These are phyloP conservation scores for Anhinga rufa DNA, from an alignment of 2,113 vertebrate species.

Conservation along the genomic window DNA sequence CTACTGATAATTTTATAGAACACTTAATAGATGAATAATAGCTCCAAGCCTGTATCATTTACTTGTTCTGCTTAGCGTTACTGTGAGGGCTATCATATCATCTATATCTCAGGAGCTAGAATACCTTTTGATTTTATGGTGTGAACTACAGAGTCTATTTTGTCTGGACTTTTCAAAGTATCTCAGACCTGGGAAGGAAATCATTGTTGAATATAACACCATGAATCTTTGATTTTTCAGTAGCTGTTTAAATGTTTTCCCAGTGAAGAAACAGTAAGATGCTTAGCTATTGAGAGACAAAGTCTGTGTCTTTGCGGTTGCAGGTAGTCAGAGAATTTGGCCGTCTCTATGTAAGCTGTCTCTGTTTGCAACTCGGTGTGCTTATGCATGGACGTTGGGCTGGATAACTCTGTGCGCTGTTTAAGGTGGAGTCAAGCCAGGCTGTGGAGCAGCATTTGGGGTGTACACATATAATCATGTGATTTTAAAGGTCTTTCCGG, in stretches of 20 bases:
- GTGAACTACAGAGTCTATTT: background rate
- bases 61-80: background rate
- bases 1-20: background rate
- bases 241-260: background rate
- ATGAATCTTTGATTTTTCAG: background rate
- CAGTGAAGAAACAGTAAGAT: background rate
- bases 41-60: background rate
- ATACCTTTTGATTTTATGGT: background rate
- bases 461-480: fast-evolving
- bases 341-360: no score
- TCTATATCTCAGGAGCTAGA: background rate
- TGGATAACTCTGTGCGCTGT: background rate
- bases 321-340: background rate
- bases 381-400: background rate
- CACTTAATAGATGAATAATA: background rate
- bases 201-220: background rate
- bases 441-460: background rate
- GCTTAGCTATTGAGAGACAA: background rate
- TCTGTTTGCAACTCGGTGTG: background rate
- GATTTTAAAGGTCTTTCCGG: background rate
- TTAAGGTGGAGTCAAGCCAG: background rate
- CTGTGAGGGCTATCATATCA: background rate
- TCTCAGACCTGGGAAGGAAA: background rate
- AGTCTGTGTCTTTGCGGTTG: background rate
- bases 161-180: background rate